Conservation (phyloP, 2,797 vertebrate species). For the Falco naumanni region DNA sequence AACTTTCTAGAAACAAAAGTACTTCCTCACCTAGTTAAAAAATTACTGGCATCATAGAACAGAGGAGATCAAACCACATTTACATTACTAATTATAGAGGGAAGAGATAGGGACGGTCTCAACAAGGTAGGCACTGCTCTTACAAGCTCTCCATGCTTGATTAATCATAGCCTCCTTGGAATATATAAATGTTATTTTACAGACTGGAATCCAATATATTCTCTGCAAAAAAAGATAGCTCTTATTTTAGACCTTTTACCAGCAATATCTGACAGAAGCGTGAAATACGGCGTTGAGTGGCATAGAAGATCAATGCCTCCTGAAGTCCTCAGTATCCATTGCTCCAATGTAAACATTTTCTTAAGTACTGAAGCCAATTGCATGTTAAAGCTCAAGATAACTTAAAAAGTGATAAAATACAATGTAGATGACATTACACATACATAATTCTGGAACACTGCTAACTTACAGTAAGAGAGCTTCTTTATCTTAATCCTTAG, state of each 20-base stretch:
- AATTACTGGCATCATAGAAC: not conserved
- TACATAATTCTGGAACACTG: not conserved
- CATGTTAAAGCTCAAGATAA: not conserved
- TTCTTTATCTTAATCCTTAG: constrained; percentile 15
- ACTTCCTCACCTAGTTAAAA: not conserved
- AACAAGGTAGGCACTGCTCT: not conserved
- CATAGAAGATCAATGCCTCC: not conserved
- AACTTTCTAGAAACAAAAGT: constrained; percentile 32
- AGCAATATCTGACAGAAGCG: not conserved
- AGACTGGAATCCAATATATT: not conserved
- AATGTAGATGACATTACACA: not conserved
- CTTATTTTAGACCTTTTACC: constrained; percentile 26
- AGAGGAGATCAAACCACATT: not conserved
- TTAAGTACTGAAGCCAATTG: not conserved
- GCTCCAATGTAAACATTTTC: not conserved
- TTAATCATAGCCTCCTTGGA: not conserved
- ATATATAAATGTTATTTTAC: not conserved
- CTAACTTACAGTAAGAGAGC: constrained; percentile 19
- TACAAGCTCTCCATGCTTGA: not conserved
- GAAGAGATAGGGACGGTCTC: not conserved
- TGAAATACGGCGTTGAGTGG: not conserved
- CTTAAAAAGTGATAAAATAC: constrained; percentile 9
- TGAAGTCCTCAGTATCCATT: not conserved
- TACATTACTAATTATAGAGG: not conserved
- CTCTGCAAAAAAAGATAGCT: not conserved